Evolutionary conservation across 2,888 invertebrate species (phyloP), one percentile per base, ranked within the genome.

Genomic region (Erannis defoliaria): DNA sequence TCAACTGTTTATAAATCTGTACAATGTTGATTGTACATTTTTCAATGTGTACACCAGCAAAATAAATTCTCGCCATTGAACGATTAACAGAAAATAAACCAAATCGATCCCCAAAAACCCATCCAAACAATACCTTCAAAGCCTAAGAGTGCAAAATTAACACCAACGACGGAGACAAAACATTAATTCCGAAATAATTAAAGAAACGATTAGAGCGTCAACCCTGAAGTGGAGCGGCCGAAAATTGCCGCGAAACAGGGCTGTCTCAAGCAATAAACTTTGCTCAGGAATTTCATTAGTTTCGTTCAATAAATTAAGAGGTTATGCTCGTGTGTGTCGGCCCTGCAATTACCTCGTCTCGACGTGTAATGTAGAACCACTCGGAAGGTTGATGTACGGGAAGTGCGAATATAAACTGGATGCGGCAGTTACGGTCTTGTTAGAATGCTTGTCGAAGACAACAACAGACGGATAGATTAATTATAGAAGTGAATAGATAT

Each of bases 261-360:
- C 80, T 89, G 92, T 86, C 90, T 86, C 88, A 73, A 75, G 90
- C 89, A 89, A 90, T 93, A 92, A 93, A 92, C 83, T 92, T 87
- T 84, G 86, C 85, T 78, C 78, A 81, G 90, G 93, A 93, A 93
- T 93, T 93, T 93, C 92, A 93, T 92, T 93, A 93, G 90, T 91
- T 93, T 90, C 85, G 86, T 93, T 89, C 91, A 91, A 93, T 93
- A 93, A 93, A 92, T 93, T 92, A 93, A 91, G 90, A 90, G 90
- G 91, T 92, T 91, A 92, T 92, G 89, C 89, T 89, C 87, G 86
- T 87, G 90, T 92, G 90, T 92, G 91, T 91, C 90, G 90, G 83
- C 91, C 91, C 87, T 89, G 90, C 89, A 87, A 91, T 92, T 91
- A 91, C 89, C 89, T 89, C 82, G 87, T 91, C 89, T 82, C 75